These are phyloP conservation scores for Phortica okadai DNA, from an alignment of 2,888 invertebrate genomes.

Conservation along the genomic window DNA sequence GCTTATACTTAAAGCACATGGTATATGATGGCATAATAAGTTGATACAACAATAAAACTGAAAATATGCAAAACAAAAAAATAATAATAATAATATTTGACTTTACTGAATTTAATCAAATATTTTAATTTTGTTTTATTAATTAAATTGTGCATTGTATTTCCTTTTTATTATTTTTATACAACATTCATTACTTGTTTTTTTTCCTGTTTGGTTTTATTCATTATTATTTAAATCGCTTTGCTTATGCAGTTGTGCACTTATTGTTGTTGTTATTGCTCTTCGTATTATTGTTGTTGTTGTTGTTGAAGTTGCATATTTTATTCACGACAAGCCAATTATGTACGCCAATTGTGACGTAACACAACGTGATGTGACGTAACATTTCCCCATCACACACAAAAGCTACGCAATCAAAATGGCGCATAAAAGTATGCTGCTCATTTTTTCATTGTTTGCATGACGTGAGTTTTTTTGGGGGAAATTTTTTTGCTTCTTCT, in stretches of 20 bases:
- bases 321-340: constrained; percentile 28
- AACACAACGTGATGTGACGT: not conserved
- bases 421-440: constrained; percentile 19
- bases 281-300: not conserved
- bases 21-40: not conserved
- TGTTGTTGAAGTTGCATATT: constrained; percentile 3
- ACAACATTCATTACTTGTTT: not conserved
- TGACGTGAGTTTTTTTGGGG: too few species aligned
- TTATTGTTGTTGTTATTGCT: not conserved
- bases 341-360: not conserved
- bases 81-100: constrained; percentile 46
- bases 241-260: not conserved
- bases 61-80: too few species aligned
- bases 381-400: not conserved
- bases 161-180: not conserved
- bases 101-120: constrained; percentile 56
- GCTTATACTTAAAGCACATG: not conserved
- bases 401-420: not conserved
- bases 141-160: constrained; percentile 48
- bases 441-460: not conserved
- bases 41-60: constrained; percentile 12
- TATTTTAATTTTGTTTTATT: constrained; percentile 59
- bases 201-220: not conserved
- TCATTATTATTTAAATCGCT: too few species aligned
- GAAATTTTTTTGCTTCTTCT: too few species aligned